Evolutionary conservation across 2,113 vertebrate species (phyloP).

Genomic region (Lasiurus borealis): DNA sequence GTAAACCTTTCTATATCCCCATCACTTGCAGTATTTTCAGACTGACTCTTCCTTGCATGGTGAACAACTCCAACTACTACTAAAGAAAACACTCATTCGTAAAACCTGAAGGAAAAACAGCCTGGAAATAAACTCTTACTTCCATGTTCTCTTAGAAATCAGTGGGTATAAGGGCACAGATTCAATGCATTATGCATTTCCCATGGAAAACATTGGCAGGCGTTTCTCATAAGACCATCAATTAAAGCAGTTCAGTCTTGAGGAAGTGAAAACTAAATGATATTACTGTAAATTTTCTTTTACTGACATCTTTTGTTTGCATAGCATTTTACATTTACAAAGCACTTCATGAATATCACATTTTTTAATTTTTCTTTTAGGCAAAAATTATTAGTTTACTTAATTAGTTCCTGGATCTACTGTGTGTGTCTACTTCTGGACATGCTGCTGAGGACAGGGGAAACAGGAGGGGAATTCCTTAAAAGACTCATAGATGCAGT

Average conservation of each 20-base stretch:
- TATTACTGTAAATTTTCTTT: not conserved
- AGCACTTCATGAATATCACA: not conserved
- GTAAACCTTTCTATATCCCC: conserved; percentile 10
- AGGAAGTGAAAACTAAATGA: conserved; percentile 1
- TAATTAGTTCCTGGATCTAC: conserved; percentile 19
- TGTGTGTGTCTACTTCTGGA: not conserved
- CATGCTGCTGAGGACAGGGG: not conserved
- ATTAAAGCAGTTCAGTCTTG: conserved; percentile 20
- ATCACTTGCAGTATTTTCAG: conserved; percentile 70
- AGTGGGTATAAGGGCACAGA: not conserved
- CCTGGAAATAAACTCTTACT: not conserved
- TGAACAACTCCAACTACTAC: not conserved
- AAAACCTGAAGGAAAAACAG: not conserved
- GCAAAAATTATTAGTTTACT: not conserved
- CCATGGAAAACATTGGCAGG: not conserved
- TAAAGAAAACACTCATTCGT: conserved; percentile 24
- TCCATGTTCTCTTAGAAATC: not conserved
- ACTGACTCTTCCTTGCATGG: conserved; percentile 34
- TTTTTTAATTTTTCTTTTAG: conserved; percentile 20
- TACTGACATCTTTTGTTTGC: not conserved
- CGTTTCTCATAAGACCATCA: not conserved
- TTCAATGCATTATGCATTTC: too few relatives aligned
- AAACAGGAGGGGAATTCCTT: not conserved
- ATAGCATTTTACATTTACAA: conserved; percentile 30
- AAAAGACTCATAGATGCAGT: not conserved